Percentiles rank a stretch among this genome's conserved stretches.
Conservation (phyloP, 2,888 invertebrate species). For the Heliconius sara region DNA sequence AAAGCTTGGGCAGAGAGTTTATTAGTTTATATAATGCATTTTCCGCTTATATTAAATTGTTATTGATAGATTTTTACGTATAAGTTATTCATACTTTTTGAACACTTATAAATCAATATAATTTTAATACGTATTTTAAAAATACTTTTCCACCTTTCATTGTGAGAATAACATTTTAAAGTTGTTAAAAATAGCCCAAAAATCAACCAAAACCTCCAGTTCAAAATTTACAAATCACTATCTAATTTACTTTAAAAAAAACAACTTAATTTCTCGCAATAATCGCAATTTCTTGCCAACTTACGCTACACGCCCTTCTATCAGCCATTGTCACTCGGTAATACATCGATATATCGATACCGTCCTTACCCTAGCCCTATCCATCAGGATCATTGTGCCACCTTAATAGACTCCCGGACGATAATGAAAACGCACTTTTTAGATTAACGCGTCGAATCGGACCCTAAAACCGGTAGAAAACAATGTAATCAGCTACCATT, state of each 20-base stretch:
- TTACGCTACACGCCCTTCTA: background rate
- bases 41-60: background rate
- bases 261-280: background rate
- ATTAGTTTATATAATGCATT: no score
- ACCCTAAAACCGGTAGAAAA: conserved; percentile 73
- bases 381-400: conserved; percentile 68
- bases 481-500: conserved; percentile 83
- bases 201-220: no score
- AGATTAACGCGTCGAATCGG: conserved; percentile 79
- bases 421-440: conserved; percentile 78
- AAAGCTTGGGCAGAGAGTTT: no score
- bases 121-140: background rate
- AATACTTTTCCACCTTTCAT: background rate
- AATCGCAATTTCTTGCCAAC: background rate
- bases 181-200: no score
- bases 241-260: background rate
- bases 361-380: conserved; percentile 47
- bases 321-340: conserved; percentile 6
- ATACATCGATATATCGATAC: conserved; percentile 25
- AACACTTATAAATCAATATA: background rate
- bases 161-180: no score
- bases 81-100: background rate
- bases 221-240: background rate
- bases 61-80: background rate
- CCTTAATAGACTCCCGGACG: conserved; percentile 68